Evolutionary conservation across 2,113 vertebrate species (phyloP).

Genomic region (Nicator chloris): DNA sequence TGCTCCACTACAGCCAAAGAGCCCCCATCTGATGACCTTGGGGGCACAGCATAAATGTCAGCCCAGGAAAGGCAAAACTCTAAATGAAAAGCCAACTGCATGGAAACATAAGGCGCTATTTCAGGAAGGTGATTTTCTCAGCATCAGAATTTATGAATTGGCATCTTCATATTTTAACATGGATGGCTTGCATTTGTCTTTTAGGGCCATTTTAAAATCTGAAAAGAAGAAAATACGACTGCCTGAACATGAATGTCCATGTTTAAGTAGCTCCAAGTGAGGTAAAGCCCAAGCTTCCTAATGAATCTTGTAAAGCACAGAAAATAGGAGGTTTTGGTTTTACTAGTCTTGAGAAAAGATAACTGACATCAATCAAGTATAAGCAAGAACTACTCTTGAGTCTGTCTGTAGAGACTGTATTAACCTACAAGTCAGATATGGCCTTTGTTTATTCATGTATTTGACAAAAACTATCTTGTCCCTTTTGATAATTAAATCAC

Average conservation of each 20-base stretch:
- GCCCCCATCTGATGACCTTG: slow-evolving; percentile 7
- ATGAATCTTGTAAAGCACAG: not conserved
- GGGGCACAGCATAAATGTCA: not conserved
- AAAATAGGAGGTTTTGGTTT: not conserved
- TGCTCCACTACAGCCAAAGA: slow-evolving; percentile 21
- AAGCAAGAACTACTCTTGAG: not conserved
- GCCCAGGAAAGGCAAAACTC: not conserved
- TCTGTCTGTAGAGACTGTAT: not conserved
- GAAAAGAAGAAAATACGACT: not conserved
- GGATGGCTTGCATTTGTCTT: not conserved
- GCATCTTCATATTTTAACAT: not conserved
- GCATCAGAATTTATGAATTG: not conserved
- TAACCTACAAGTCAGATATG: not conserved
- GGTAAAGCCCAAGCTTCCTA: not conserved
- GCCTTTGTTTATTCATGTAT: not conserved
- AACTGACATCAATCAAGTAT: not conserved
- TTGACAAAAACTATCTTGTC: not conserved
- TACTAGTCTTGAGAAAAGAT: not conserved
- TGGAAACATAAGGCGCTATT: not conserved
- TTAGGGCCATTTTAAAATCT: not conserved
- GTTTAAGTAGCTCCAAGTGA: not conserved
- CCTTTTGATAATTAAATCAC: not conserved
- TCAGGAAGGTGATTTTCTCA: not conserved
- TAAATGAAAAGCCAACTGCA: not conserved
- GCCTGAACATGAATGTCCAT: not conserved